Evolutionary conservation across 2,113 vertebrate genomes (phyloP).

Genomic region (Onychostruthus taczanowskii): DNA sequence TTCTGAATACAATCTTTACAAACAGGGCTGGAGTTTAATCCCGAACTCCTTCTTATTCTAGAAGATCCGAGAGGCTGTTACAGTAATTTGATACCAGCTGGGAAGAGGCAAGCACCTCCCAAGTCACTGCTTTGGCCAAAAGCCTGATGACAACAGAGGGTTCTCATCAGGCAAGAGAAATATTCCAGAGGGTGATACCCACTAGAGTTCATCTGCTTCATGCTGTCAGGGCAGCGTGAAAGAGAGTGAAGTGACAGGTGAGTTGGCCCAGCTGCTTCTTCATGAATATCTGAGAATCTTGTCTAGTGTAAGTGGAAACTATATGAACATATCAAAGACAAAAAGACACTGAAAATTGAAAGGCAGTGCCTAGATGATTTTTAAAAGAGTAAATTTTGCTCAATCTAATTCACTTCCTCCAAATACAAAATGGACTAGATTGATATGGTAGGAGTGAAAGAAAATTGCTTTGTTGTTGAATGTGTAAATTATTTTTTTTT

Average conservation of each 20-base stretch:
- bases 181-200: slow-evolving; percentile 53
- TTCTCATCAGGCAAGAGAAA: slow-evolving; percentile 53
- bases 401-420: neutral
- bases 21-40: neutral
- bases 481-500: neutral
- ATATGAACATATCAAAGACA: slow-evolving; percentile 13
- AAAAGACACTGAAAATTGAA: slow-evolving; percentile 18
- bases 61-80: neutral
- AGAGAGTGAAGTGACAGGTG: slow-evolving; percentile 45
- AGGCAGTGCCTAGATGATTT: neutral
- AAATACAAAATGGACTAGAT: neutral
- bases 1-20: neutral
- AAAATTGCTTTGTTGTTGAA: neutral
- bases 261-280: slow-evolving; percentile 55
- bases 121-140: slow-evolving; percentile 29
- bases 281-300: slow-evolving; percentile 44
- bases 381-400: neutral
- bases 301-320: neutral
- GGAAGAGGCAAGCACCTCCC: slow-evolving; percentile 30
- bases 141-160: slow-evolving; percentile 47
- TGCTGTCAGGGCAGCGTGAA: slow-evolving; percentile 22
- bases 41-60: neutral
- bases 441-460: neutral
- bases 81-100: slow-evolving; percentile 34
- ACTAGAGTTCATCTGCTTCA: slow-evolving; percentile 32